Conservation (phyloP, 1,140 invertebrate species). For the Oedothorax gibbosus region DNA sequence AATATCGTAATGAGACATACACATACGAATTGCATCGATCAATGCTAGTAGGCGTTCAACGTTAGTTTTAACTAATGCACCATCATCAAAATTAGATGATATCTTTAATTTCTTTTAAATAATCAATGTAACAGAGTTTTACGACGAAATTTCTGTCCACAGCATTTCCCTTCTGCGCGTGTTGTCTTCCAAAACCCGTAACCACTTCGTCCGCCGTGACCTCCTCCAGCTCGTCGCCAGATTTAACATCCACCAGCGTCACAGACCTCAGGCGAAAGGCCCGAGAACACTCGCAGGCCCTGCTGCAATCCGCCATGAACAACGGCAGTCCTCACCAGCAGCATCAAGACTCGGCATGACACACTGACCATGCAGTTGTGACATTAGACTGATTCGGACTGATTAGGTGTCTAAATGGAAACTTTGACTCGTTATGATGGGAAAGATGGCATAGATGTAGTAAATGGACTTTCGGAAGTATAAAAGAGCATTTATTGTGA, state of each 20-base stretch:
- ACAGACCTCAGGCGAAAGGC: constrained; percentile 88
- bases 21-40: too few relatives aligned
- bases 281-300: constrained; percentile 88
- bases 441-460: too few relatives aligned
- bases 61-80: too few relatives aligned
- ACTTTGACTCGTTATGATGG: too few relatives aligned
- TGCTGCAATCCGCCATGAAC: constrained; percentile 69
- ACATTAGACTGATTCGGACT: neutral
- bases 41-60: too few relatives aligned
- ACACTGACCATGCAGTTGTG: neutral
- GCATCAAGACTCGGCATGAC: constrained; percentile 17
- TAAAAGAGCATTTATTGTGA: too few relatives aligned
- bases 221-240: constrained; percentile 64
- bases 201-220: constrained; percentile 65
- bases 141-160: constrained; percentile 62
- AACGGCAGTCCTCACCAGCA: constrained; percentile 31
- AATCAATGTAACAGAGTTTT: neutral
- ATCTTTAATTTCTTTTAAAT: neutral
- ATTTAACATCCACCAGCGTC: constrained; percentile 78
- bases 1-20: too few relatives aligned
- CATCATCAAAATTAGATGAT: too few relatives aligned
- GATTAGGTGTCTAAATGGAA: too few relatives aligned
- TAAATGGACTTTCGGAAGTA: too few relatives aligned
- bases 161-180: constrained; percentile 81
- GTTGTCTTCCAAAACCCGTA: constrained; percentile 77